phyloP scores from a whole-genome alignment of 1,140 invertebrate genomes.

The Notospermus geniculatus region DNA sequence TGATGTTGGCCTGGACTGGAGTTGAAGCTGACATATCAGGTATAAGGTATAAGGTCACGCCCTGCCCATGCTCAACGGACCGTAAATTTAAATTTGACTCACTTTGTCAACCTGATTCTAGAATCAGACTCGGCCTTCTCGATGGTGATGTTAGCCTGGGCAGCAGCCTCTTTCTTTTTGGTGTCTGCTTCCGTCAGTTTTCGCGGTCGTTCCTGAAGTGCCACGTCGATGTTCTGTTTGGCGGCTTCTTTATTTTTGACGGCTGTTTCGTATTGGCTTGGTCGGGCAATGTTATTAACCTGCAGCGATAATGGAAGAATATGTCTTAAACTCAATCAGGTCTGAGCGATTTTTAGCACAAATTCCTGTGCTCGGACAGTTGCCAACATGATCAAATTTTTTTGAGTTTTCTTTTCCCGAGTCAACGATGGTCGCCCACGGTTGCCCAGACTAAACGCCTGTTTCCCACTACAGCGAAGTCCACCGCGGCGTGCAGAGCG shows the following conservation, averaged over 20 bases:
- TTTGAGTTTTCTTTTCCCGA: too few relatives aligned
- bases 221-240: constrained; percentile 47
- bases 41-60: not conserved
- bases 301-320: constrained; percentile 20
- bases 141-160: constrained; percentile 37
- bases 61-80: not conserved
- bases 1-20: too few relatives aligned
- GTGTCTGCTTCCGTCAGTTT: constrained; percentile 38
- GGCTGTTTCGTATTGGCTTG: constrained; percentile 40
- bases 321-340: not conserved
- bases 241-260: constrained; percentile 49
- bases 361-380: too few relatives aligned
- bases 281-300: constrained; percentile 49
- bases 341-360: too few relatives aligned
- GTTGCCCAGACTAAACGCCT: too few relatives aligned
- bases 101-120: constrained; percentile 40
- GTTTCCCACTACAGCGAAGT: too few relatives aligned
- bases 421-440: too few relatives aligned
- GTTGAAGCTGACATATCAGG: too few relatives aligned
- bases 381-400: too few relatives aligned
- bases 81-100: not conserved
- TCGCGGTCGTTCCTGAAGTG: constrained; percentile 36
- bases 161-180: constrained; percentile 37
- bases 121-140: constrained; percentile 40
- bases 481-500: too few relatives aligned